Evolutionary conservation across 2,888 invertebrate genomes (phyloP).

Genomic region (Spisula solida): DNA sequence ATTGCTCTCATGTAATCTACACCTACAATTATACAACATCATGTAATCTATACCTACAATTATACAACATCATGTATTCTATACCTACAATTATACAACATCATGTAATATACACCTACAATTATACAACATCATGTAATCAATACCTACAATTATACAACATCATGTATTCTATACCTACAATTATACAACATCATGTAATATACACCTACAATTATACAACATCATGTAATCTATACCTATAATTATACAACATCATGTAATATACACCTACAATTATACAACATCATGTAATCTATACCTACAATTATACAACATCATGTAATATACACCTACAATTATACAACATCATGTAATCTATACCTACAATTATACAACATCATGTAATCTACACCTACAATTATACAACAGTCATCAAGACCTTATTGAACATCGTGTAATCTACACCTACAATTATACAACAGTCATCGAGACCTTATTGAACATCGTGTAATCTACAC

Average conservation of each 20-base stretch:
- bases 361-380: conserved; percentile 47
- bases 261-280: too few relatives aligned
- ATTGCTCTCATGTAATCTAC: conserved; percentile 68
- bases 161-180: conserved; percentile 67
- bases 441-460: conserved; percentile 56
- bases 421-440: conserved; percentile 67
- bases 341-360: conserved; percentile 66
- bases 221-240: conserved; percentile 67
- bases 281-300: conserved; percentile 66
- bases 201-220: too few relatives aligned
- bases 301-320: conserved; percentile 41
- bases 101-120: conserved; percentile 64
- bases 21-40: conserved; percentile 54
- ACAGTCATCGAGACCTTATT: conserved; percentile 50
- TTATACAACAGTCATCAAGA: too few relatives aligned
- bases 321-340: too few relatives aligned
- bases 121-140: neutral
- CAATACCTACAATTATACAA: too few relatives aligned
- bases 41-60: conserved; percentile 64
- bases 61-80: too few relatives aligned
- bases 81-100: too few relatives aligned
- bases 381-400: too few relatives aligned
- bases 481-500: conserved; percentile 67
- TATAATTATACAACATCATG: conserved; percentile 24
- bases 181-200: neutral